Evolutionary conservation across 1,140 invertebrate genomes (phyloP), one percentile per base, ranked within the genome.

Genomic region (Rhagoletis zephyria): DNA sequence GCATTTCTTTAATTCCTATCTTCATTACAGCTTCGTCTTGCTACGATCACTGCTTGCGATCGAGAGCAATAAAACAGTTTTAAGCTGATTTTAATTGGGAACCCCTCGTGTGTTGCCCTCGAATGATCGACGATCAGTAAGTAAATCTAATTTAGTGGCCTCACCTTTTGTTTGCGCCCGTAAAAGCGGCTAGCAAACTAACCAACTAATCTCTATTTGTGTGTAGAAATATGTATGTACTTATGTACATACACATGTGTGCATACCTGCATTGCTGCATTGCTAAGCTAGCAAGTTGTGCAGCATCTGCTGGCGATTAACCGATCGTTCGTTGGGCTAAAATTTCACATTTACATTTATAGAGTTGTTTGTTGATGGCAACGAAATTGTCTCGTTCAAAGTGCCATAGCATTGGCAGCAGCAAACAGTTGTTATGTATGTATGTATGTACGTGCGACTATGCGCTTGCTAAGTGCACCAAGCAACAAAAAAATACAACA

Each of bases 51-150:
- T 7, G 85, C 48, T 30, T 81, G 85, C 59, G 60, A 60, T 59
- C 45, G 40, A 65, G 45, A 9, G 30, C 86, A 87, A 87, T 81
- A 85, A 64, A 89, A 89, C 63, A 88, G 88, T 90, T 90, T 92
- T 91, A 91, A 91, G 91, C 91, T 91, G 91, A 89, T 91, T 91
- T 91, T 91, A 91, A 91, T 91, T 91, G 91, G 59, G 48, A 85
- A 51, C 40, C 87, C 48, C 64, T 42, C 56, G 67, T 89, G 90
- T 87, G 88, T 87, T 90, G 74, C 86, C 89, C 87, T 85, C 77
- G 88, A 90, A 90, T 90, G 89, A 90, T 88, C 88, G 87, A 74
- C 74, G 87, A 86, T 91, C 90, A 30, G 90, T 91, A 91, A 30
- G 90, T 91, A 91, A 91, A 91, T 91, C 90, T 90, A 89, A 90